These are phyloP conservation scores for Chaetoderma sp. DNA, from an alignment of 2,888 invertebrate species.

Conservation along the genomic window DNA sequence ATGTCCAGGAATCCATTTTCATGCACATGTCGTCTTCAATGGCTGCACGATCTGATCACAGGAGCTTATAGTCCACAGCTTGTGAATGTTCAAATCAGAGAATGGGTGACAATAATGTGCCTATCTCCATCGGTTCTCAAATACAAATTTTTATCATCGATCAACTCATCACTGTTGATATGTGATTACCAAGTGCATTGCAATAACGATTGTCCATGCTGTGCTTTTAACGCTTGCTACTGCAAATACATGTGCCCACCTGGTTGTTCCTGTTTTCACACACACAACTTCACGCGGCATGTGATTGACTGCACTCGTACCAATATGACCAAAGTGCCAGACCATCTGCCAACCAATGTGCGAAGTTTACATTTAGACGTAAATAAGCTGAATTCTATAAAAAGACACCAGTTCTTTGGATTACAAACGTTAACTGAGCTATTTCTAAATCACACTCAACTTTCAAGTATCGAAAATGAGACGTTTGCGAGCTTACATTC, in stretches of 20 bases:
- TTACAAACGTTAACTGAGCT: background rate
- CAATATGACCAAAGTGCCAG: background rate
- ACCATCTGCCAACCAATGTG: background rate
- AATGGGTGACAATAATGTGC: background rate
- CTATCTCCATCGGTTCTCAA: background rate
- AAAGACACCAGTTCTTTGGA: background rate
- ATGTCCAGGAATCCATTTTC: slow-evolving; percentile 1
- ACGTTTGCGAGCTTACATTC: too few relatives aligned
- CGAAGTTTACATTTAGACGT: background rate
- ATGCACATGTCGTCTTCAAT: slow-evolving; percentile 3
- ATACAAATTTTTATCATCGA: background rate
- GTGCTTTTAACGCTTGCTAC: slow-evolving; percentile 5
- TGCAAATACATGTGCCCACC: slow-evolving; percentile 1
- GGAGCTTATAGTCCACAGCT: background rate
- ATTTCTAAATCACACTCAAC: slow-evolving; percentile 1
- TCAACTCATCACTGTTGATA: background rate
- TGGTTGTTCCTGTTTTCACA: slow-evolving; percentile 7
- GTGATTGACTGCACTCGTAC: background rate
- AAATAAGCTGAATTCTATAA: background rate
- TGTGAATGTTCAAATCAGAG: background rate
- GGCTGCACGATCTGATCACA: background rate
- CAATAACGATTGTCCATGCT: background rate
- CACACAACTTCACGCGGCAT: background rate
- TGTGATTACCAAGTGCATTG: slow-evolving; percentile 1
- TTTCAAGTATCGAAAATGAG: too few relatives aligned